Evolutionary conservation across 92 coral and sea anemone species (phyloP), one percentile per base, ranked within the genome.

Genomic region (Porites cylindrica): DNA sequence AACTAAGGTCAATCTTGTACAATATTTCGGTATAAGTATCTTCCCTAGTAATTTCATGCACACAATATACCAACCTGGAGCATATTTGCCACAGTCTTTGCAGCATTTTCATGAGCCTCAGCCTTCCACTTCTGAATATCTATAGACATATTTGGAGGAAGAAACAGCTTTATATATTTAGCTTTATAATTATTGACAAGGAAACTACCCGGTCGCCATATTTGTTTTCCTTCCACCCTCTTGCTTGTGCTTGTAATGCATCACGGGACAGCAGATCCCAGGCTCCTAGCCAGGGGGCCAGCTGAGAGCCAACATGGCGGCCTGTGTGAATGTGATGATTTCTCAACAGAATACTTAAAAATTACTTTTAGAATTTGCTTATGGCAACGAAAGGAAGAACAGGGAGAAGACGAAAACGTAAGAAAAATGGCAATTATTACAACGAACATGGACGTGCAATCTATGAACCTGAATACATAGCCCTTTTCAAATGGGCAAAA

Each of bases 31-130:
- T 29, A 29, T 29, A 29, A 29, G 32, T 29, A 29, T 29, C 3
- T 29, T 29, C 32, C 3, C 32, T 0, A 29, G 32, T 29, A 29
- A 29, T 29, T 29, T 29, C 32, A 29, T 29, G 0, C 32, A 29
- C 32, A 29, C 32, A 1, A 29, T 29, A 29, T 29, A 58, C 87
- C 72, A 1, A 97, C 99, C 90, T 97, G 98, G 1, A 97, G 95
- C 96, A 95, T 95, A 18, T 92, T 88, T 6, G 99, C 99, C 59
- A 97, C 98, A 38, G 89, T 90, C 87, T 94, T 97, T 10, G 94
- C 94, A 51, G 99, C 99, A 82, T 95, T 97, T 56, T 91, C 98
- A 70, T 90, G 96, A 13, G 99, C 99, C 83, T 97, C 99, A 4
- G 95, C 92, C 86, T 95, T 95, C 51, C 98, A 94, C 75, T 89